Base-by-base conservation (phyloP, 2,888 invertebrate genomes). In the Seira musarum region DNA sequence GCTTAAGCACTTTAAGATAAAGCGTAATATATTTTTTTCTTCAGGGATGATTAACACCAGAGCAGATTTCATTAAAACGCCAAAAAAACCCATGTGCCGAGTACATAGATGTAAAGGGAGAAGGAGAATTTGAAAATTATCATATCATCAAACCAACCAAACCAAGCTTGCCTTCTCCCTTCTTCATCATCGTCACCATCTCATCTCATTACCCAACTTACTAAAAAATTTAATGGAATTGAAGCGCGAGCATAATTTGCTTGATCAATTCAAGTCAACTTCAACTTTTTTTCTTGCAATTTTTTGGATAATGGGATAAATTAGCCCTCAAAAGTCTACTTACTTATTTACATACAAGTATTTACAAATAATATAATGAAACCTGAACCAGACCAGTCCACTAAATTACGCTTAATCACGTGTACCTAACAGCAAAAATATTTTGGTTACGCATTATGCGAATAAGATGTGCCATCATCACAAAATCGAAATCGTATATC, bases 41-140 rank as follows among this genome's bases (percentile, higher is more conserved):
- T 53, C 15, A 53, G 53, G 53, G 53, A 53, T 53, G 53, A 53
- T 53, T 53, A 53, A 53, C 53, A 53, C 53, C 53, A 53, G 53
- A 17, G 53, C 53, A 53, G n/a, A 13, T n/a, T 53, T 53, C 17
- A 53, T 53, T 53, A 53, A 53, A 53, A 53, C 53, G 53, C 53
- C 53, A 53, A 53, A 53, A 53, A 53, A 53, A 40, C 40, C 15
- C 53, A n/a, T n/a, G 53, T 53, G 15, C n/a, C 15, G 8, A 5
- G 30, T 53, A 3, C 53, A 53, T n/a, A 13, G n/a, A 53, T 53
- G 13, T 8, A 53, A 15, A n/a, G 15, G 3, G 13, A 53, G 53
- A 30, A 30, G 30, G 30, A 2, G 30, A 30, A 30, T 30, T 30
- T 8, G 30, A 30, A 30, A 30, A 30, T 30, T 30, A 30, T 30